Evolutionary conservation across 1,140 invertebrate species (phyloP).

Genomic region (Halotydeus destructor): DNA sequence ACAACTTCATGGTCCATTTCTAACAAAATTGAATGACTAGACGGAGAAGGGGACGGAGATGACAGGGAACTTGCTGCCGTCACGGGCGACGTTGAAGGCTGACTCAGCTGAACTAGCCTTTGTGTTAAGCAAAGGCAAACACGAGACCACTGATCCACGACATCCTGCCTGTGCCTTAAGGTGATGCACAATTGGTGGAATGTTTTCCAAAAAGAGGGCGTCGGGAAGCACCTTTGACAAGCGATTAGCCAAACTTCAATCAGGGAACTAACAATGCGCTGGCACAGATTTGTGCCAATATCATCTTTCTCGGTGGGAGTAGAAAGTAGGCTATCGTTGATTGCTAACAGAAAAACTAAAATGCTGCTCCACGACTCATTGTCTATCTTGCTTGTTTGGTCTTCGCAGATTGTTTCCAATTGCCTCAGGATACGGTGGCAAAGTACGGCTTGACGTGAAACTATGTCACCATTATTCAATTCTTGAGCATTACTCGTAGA

Average conservation of each 20-base stretch:
- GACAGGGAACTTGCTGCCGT: neutral
- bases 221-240: constrained; percentile 69
- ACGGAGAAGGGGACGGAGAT: neutral
- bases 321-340: constrained; percentile 72
- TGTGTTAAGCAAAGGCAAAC: constrained; percentile 72
- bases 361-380: constrained; percentile 75
- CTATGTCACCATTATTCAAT: constrained; percentile 35
- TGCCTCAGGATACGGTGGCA: constrained; percentile 82
- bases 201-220: constrained; percentile 86
- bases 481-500: constrained; percentile 40
- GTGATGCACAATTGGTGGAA: constrained; percentile 70
- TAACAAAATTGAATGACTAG: constrained; percentile 1
- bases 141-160: constrained; percentile 86
- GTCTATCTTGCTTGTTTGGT: constrained; percentile 47
- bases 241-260: constrained; percentile 88
- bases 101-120: constrained; percentile 34
- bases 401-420: constrained; percentile 60
- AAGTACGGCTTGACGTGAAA: constrained; percentile 76
- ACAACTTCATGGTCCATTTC: constrained; percentile 71
- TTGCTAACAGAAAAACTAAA: constrained; percentile 68
- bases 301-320: constrained; percentile 76
- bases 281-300: constrained; percentile 80
- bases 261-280: constrained; percentile 72
- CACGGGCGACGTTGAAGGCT: neutral
- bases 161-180: constrained; percentile 74